These are phyloP conservation scores for Arion vulgaris DNA, from an alignment of 1,140 invertebrate species.

Conservation along the genomic window DNA sequence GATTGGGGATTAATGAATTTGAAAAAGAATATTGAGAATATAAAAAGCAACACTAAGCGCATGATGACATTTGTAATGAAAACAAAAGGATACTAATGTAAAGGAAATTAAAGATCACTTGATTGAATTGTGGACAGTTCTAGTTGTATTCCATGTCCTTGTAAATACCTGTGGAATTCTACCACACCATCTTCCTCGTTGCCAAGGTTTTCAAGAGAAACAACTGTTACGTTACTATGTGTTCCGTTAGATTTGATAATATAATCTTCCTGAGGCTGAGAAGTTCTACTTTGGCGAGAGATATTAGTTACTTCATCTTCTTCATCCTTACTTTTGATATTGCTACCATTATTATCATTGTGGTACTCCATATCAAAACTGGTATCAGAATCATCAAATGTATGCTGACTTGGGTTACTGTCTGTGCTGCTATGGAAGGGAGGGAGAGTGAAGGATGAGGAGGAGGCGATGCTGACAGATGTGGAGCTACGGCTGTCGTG, in stretches of 20 bases:
- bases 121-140: constrained; percentile 54
- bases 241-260: not conserved
- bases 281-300: not conserved
- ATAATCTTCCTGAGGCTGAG: not conserved
- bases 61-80: no score
- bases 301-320: not conserved
- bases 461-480: not conserved
- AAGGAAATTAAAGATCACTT: constrained; percentile 51
- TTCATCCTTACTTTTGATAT: not conserved
- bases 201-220: constrained; percentile 26
- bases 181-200: constrained; percentile 50
- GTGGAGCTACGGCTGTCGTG: constrained; percentile 1
- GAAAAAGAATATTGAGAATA: not conserved
- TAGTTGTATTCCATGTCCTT: constrained; percentile 52
- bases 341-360: not conserved
- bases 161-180: constrained; percentile 56
- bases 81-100: not conserved
- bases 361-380: not conserved
- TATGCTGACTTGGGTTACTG: not conserved
- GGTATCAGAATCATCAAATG: not conserved
- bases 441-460: constrained; percentile 17
- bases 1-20: no score
- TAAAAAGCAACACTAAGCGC: no score
- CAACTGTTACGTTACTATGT: not conserved
- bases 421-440: constrained; percentile 18